These are phyloP conservation scores for Dendroctonus ponderosae DNA, from an alignment of 1,140 invertebrate genomes.

Conservation along the genomic window DNA sequence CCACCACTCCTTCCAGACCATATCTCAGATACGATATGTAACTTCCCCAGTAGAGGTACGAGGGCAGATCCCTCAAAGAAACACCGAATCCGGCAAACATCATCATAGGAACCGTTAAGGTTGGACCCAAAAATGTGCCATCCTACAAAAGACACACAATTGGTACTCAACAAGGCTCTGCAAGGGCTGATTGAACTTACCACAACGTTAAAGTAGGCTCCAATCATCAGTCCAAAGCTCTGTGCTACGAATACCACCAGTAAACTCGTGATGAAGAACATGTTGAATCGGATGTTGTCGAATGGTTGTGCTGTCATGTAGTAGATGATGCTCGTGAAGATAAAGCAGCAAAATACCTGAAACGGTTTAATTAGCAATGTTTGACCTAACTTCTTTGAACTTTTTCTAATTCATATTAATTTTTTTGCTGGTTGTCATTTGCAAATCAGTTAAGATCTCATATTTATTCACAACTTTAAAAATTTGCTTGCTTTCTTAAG, in stretches of 20 bases:
- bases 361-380: slow-evolving; percentile 8
- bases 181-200: slow-evolving; percentile 58
- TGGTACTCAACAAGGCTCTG: not conserved
- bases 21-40: slow-evolving; percentile 86
- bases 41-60: slow-evolving; percentile 82
- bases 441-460: too few relatives aligned
- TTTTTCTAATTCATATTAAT: too few relatives aligned
- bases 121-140: slow-evolving; percentile 78
- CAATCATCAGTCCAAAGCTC: slow-evolving; percentile 84
- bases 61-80: slow-evolving; percentile 70
- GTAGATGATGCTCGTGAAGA: slow-evolving; percentile 83
- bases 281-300: slow-evolving; percentile 71
- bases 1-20: slow-evolving; percentile 79
- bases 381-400: slow-evolving; percentile 1
- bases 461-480: too few relatives aligned
- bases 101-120: slow-evolving; percentile 78
- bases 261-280: slow-evolving; percentile 79
- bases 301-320: slow-evolving; percentile 82
- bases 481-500: too few relatives aligned
- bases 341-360: slow-evolving; percentile 62
- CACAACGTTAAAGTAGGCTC: slow-evolving; percentile 77
- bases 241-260: slow-evolving; percentile 85
- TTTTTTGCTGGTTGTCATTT: too few relatives aligned
- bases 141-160: slow-evolving; percentile 56
- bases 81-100: slow-evolving; percentile 86